Conservation (phyloP, 2,113 vertebrate genomes). For the Falcunculus frontatus region DNA sequence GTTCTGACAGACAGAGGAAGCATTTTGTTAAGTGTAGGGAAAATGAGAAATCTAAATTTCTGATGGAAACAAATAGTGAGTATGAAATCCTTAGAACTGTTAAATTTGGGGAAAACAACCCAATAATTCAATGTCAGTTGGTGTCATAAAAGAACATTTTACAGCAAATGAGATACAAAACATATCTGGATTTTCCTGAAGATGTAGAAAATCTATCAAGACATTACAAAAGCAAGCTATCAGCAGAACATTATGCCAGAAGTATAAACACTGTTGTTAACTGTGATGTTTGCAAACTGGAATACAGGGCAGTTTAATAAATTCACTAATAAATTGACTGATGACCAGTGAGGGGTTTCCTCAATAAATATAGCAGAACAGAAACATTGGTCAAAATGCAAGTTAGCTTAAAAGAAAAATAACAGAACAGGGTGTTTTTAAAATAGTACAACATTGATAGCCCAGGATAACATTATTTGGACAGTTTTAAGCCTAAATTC, state of each 20-base stretch:
- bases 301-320: background rate
- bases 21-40: background rate
- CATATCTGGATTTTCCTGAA: background rate
- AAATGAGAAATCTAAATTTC: background rate
- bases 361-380: background rate
- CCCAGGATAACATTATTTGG: background rate
- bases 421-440: background rate
- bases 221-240: background rate
- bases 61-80: background rate
- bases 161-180: background rate
- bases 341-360: background rate
- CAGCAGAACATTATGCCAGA: background rate
- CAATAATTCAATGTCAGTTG: background rate
- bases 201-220: background rate
- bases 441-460: background rate
- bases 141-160: background rate
- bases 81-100: background rate
- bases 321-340: background rate
- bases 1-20: background rate
- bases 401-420: background rate
- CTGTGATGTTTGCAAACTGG: background rate
- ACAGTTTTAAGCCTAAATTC: background rate
- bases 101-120: background rate
- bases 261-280: background rate
- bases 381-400: background rate